Percentiles rank a stretch among this genome's conserved stretches.
phyloP scores from a whole-genome alignment of 1,140 invertebrate species.

The Drusus annulatus region DNA sequence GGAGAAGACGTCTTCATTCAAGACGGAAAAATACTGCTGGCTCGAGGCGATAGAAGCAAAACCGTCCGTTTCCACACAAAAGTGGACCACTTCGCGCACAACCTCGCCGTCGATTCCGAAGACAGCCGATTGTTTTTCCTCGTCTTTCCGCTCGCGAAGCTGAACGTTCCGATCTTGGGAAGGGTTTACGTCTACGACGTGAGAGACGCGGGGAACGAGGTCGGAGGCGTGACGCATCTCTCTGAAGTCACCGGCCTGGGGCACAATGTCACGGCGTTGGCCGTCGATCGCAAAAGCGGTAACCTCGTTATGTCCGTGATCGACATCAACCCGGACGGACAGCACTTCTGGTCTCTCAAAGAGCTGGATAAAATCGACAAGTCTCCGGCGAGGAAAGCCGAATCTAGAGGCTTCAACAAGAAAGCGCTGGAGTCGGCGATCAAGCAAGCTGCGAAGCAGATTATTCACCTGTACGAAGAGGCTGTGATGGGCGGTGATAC shows the following conservation, averaged over 20 bases:
- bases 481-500: slow-evolving; percentile 3
- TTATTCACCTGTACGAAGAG: slow-evolving; percentile 29
- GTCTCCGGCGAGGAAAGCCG: neutral
- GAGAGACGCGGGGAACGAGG: neutral
- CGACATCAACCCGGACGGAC: neutral
- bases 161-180: neutral
- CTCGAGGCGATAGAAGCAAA: neutral
- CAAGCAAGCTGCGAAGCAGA: neutral
- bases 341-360: slow-evolving; percentile 1
- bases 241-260: slow-evolving; percentile 9
- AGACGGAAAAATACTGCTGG: neutral
- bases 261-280: slow-evolving; percentile 12
- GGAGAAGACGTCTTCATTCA: slow-evolving; percentile 4
- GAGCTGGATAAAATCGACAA: slow-evolving; percentile 33
- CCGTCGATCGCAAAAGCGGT: neutral
- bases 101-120: neutral
- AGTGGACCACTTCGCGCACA: neutral
- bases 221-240: neutral
- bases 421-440: neutral
- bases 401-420: neutral
- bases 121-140: neutral
- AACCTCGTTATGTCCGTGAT: neutral
- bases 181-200: slow-evolving; percentile 14
- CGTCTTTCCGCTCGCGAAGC: neutral
- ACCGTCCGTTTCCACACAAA: neutral